Percentiles rank a stretch among this genome's conserved stretches.
Evolutionary conservation across 2,888 invertebrate species (phyloP).

Genomic region (Volucella bombylans): DNA sequence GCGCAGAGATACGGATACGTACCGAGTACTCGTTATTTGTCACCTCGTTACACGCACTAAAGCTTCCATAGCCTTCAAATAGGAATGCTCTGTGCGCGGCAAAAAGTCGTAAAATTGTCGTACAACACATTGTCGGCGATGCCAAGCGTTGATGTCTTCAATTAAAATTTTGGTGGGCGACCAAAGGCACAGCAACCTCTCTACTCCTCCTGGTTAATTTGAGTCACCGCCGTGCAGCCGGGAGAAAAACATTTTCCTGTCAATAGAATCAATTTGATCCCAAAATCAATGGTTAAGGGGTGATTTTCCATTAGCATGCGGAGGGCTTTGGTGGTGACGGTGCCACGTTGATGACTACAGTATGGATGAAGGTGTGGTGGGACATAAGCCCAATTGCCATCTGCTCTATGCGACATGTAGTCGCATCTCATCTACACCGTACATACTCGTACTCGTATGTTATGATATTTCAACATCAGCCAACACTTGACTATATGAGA

Average conservation of each 20-base stretch:
- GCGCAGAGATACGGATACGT: slow-evolving; percentile 66
- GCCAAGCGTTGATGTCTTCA: slow-evolving; percentile 80
- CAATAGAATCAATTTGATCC: slow-evolving; percentile 72
- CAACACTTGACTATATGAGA: slow-evolving; percentile 54
- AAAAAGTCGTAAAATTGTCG: slow-evolving; percentile 72
- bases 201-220: slow-evolving; percentile 49
- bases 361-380: slow-evolving; percentile 33
- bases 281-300: slow-evolving; percentile 36
- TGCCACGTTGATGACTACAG: slow-evolving; percentile 12
- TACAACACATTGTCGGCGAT: slow-evolving; percentile 62
- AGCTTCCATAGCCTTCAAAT: slow-evolving; percentile 41
- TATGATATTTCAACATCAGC: not conserved
- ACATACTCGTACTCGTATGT: too few species aligned
- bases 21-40: slow-evolving; percentile 65
- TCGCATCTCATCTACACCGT: slow-evolving; percentile 16
- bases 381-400: slow-evolving; percentile 59
- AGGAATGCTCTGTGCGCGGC: slow-evolving; percentile 14
- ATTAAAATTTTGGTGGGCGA: slow-evolving; percentile 77
- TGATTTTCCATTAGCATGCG: slow-evolving; percentile 62
- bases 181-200: not conserved
- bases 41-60: slow-evolving; percentile 71
- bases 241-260: slow-evolving; percentile 66
- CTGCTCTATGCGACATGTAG: slow-evolving; percentile 57
- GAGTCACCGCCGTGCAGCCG: slow-evolving; percentile 41
- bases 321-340: slow-evolving; percentile 16